A percentile compares a stretch with the other conserved stretches of the same genome.
These are phyloP conservation scores for Pseudachorutes palmiensis DNA, from an alignment of 1,140 invertebrate species.

Conservation along the genomic window DNA sequence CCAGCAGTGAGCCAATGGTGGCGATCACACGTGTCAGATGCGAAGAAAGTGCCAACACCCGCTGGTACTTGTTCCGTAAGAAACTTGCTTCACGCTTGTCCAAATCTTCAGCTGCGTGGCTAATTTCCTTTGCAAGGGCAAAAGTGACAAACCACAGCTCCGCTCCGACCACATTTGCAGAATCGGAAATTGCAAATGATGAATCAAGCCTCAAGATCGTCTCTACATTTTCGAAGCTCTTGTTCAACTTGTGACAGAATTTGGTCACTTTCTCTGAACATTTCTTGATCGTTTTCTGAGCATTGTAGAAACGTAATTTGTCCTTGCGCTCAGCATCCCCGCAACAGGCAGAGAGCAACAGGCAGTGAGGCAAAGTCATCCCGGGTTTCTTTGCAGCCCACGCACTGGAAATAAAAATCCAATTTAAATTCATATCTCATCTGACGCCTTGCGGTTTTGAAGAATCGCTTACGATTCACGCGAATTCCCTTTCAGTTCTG, in stretches of 20 bases:
- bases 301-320: background rate
- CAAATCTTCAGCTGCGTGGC: background rate
- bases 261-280: background rate
- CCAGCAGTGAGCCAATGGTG: background rate
- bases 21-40: background rate
- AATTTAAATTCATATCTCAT: background rate
- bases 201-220: background rate
- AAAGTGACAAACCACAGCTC: background rate
- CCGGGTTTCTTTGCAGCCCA: background rate
- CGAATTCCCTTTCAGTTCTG: background rate
- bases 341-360: background rate
- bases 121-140: background rate
- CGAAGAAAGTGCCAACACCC: background rate
- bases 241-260: background rate
- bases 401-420: background rate
- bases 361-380: background rate
- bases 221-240: background rate
- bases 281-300: background rate
- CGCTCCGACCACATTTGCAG: background rate
- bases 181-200: background rate
- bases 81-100: background rate
- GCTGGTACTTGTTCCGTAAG: background rate
- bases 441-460: too few relatives aligned
- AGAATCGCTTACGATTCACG: background rate
- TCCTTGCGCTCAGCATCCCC: background rate